Conservation (phyloP, 1,140 invertebrate genomes). For the Drosophila subpulchrella region DNA sequence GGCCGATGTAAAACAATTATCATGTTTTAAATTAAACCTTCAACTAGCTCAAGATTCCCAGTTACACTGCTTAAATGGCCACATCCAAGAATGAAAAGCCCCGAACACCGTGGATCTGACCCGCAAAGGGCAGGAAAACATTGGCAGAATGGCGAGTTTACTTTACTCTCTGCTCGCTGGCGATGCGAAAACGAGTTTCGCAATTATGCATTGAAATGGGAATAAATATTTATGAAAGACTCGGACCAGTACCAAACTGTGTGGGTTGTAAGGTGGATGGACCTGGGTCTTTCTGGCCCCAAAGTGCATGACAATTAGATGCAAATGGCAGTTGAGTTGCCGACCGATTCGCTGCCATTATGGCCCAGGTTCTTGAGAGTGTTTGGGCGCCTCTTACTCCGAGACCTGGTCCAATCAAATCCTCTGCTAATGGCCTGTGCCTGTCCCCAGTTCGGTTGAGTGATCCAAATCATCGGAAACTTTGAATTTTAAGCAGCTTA, state of each 20-base stretch:
- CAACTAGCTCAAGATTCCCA: not conserved
- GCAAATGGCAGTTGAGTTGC: constrained; percentile 31
- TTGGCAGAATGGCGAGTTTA: constrained; percentile 43
- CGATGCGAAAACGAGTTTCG: constrained; percentile 31
- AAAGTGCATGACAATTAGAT: constrained; percentile 56
- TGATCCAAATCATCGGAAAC: constrained; percentile 64
- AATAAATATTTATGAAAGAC: constrained; percentile 60
- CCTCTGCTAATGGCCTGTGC: constrained; percentile 57
- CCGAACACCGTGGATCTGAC: not conserved
- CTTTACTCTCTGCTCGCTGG: constrained; percentile 27
- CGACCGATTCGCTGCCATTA: constrained; percentile 13
- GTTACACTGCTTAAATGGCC: not conserved
- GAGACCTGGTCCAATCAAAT: constrained; percentile 26
- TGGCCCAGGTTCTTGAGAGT: constrained; percentile 2
- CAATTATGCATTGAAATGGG: constrained; percentile 57
- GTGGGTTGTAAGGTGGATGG: too few relatives aligned
- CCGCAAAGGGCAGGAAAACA: constrained; percentile 29
- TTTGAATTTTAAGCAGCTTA: constrained; percentile 77
- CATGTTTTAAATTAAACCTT: not conserved
- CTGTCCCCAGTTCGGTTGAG: constrained; percentile 38
- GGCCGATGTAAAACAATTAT: not conserved
- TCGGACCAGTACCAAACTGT: constrained; percentile 10
- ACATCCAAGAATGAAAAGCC: not conserved
- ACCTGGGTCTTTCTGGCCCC: not conserved
- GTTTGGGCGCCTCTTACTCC: constrained; percentile 10